phyloP scores from a whole-genome alignment of 2,888 invertebrate genomes.

The Eudasyphora cyanicolor region DNA sequence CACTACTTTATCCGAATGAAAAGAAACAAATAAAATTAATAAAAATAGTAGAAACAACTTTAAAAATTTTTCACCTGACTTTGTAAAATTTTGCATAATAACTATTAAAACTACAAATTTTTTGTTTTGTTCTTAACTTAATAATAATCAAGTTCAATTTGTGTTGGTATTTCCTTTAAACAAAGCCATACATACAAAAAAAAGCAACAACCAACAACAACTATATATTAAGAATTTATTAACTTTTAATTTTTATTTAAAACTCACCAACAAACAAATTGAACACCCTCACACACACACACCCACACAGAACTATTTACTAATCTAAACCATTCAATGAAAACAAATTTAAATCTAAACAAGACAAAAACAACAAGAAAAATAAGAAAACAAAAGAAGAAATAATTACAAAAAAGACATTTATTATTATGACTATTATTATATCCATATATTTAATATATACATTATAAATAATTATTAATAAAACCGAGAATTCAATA shows the following conservation, averaged over 20 bases:
- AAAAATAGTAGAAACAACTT: background rate
- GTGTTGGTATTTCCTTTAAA: background rate
- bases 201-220: background rate
- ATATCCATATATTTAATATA: conserved; percentile 58
- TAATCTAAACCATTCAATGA: background rate
- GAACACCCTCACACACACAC: background rate
- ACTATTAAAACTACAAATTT: background rate
- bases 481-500: conserved; percentile 7
- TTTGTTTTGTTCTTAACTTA: background rate
- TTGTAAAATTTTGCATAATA: background rate
- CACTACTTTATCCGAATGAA: background rate
- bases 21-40: background rate
- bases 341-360: background rate
- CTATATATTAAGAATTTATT: conserved; percentile 20
- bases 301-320: background rate
- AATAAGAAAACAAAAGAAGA: conserved; percentile 30
- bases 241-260: background rate
- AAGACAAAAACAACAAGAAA: conserved; percentile 26
- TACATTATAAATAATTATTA: conserved; percentile 9
- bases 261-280: conserved; percentile 25
- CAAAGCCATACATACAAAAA: too few species aligned
- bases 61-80: background rate
- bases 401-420: conserved; percentile 50
- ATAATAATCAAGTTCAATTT: background rate
- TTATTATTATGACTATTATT: conserved; percentile 52